phyloP scores from a whole-genome alignment of 1,140 invertebrate genomes.

The Zaprionus vittiger region DNA sequence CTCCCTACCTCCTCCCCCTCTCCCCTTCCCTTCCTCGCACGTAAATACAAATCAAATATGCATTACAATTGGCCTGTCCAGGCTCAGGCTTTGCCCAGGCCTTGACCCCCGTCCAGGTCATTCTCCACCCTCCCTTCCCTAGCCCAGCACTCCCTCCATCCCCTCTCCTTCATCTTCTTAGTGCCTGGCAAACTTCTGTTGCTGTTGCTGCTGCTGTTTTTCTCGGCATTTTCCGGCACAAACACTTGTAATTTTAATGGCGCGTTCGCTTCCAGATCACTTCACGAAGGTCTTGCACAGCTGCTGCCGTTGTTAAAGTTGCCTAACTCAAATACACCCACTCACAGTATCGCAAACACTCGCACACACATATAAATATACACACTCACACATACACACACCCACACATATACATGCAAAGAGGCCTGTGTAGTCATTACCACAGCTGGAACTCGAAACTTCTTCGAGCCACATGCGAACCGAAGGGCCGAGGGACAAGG shows the following conservation, averaged over 20 bases:
- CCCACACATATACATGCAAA: neutral
- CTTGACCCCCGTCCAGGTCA: constrained; percentile 53
- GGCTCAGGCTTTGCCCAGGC: constrained; percentile 37
- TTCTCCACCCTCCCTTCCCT: too few species aligned
- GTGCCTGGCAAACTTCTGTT: constrained; percentile 21
- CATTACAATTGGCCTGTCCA: constrained; percentile 78
- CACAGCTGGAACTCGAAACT: constrained; percentile 28
- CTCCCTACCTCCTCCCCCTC: neutral
- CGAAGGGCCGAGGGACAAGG: neutral
- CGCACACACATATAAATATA: constrained; percentile 1
- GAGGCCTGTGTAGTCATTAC: constrained; percentile 13
- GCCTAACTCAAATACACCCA: constrained; percentile 39
- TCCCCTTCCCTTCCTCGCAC: neutral
- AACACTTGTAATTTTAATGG: constrained; percentile 80
- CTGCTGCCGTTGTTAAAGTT: constrained; percentile 65
- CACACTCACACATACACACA: constrained; percentile 3
- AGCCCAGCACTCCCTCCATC: neutral
- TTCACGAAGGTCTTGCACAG: constrained; percentile 27
- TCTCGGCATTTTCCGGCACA: constrained; percentile 46
- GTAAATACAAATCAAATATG: constrained; percentile 82
- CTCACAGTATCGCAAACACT: neutral
- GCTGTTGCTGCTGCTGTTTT: constrained; percentile 12
- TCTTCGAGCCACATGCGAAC: constrained; percentile 21
- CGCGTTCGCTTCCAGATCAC: constrained; percentile 54
- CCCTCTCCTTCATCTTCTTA: neutral